Evolutionary conservation across 2,113 vertebrate genomes (phyloP).

Genomic region (Pseudopodoces humilis): DNA sequence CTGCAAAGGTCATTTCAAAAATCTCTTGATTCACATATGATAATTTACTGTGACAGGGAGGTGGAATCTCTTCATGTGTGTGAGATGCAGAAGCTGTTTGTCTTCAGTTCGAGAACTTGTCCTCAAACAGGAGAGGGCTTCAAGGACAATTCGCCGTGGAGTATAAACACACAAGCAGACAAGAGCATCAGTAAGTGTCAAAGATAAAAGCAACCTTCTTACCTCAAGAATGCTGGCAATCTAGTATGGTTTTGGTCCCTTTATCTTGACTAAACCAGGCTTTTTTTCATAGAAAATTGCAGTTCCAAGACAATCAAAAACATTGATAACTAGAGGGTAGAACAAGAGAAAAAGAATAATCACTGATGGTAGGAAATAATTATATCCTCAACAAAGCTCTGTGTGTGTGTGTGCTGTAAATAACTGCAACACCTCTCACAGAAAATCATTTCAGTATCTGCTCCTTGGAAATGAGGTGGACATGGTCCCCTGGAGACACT

Average conservation of each 20-base stretch:
- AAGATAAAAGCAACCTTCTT: not conserved
- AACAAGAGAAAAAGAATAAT: not conserved
- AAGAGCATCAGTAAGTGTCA: not conserved
- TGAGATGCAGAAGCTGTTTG: not conserved
- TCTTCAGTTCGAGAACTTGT: not conserved
- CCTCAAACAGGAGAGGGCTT: not conserved
- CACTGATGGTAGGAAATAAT: not conserved
- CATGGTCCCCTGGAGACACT: not conserved
- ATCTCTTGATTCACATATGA: not conserved
- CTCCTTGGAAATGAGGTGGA: not conserved
- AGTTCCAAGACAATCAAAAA: not conserved
- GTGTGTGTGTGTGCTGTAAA: not conserved
- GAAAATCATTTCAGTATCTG: not conserved
- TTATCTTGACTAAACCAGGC: not conserved
- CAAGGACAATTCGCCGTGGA: not conserved
- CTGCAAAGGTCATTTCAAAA: not conserved
- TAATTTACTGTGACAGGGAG: not conserved
- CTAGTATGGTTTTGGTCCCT: not conserved
- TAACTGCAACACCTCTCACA: not conserved
- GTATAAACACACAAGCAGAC: not conserved
- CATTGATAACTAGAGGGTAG: not conserved
- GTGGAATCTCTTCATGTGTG: not conserved
- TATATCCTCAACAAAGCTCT: not conserved
- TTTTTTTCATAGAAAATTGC: not conserved
- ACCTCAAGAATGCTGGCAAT: not conserved